These are phyloP conservation scores for Hydrozoanthus gracilis DNA, from an alignment of 92 coral and sea anemone genomes.

Conservation along the genomic window DNA sequence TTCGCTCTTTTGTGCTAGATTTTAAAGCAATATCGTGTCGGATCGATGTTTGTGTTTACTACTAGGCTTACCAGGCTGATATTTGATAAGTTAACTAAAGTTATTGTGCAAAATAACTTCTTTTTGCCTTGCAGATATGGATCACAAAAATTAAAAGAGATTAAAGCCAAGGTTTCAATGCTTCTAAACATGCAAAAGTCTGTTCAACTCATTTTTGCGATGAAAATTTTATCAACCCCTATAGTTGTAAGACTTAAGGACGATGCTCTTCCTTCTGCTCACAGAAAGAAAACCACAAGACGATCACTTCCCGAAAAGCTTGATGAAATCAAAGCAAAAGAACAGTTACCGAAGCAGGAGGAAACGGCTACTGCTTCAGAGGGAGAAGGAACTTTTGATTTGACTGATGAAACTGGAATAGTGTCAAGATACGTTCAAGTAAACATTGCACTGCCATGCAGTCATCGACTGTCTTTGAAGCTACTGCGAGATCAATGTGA, in stretches of 20 bases:
- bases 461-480: constrained; percentile 3
- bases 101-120: not conserved
- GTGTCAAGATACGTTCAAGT: too few relatives aligned
- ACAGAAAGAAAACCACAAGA: not conserved
- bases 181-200: not conserved
- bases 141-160: constrained; percentile 60
- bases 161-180: constrained; percentile 50
- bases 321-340: not conserved
- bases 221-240: constrained; percentile 24
- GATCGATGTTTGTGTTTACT: too few relatives aligned
- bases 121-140: constrained; percentile 50
- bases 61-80: not conserved
- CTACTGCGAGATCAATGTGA: not conserved
- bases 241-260: not conserved
- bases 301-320: constrained; percentile 11
- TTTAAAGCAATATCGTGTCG: too few relatives aligned
- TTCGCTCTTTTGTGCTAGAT: too few relatives aligned
- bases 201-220: constrained; percentile 21
- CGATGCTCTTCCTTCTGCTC: constrained; percentile 9
- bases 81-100: too few relatives aligned
- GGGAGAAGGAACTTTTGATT: constrained; percentile 12
- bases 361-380: constrained; percentile 53
- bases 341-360: constrained; percentile 37
- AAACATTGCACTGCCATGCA: not conserved
- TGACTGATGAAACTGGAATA: not conserved